Percentiles rank a stretch among this genome's conserved stretches.
Conservation (phyloP, 92 coral and sea anemone species). For the Micromussa lordhowensis region DNA sequence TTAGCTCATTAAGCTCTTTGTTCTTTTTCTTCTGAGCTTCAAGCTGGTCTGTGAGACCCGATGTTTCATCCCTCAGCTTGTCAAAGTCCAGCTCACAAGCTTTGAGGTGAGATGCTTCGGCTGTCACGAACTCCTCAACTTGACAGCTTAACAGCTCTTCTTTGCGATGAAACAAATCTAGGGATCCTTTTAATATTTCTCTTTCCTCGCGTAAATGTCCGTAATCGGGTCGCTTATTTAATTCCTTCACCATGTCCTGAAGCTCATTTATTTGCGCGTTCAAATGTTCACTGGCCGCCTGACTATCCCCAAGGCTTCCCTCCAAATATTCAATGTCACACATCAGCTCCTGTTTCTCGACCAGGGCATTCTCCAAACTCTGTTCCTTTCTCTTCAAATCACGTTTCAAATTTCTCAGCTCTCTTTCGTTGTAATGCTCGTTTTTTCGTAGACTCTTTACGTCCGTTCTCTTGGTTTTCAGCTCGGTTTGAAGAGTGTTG, state of each 20-base stretch:
- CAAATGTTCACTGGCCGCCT: conserved; percentile 2
- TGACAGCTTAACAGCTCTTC: background rate
- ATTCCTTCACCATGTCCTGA: background rate
- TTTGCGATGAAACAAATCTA: background rate
- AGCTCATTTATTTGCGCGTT: conserved; percentile 1
- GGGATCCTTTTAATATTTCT: conserved; percentile 10
- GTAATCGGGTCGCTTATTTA: background rate
- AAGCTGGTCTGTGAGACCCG: background rate
- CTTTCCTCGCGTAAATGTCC: conserved; percentile 6
- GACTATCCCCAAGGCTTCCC: background rate
- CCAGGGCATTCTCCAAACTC: background rate
- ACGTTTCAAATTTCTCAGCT: conserved; percentile 15
- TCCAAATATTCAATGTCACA: background rate
- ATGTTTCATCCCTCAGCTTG: background rate
- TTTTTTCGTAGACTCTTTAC: background rate
- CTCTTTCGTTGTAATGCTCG: conserved; percentile 29
- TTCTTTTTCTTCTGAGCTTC: background rate
- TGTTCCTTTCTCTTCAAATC: conserved; percentile 27
- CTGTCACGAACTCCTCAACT: background rate
- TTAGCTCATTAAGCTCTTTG: background rate
- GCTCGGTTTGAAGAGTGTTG: background rate
- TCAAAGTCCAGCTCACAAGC: background rate
- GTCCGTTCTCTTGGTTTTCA: background rate
- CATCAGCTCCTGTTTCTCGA: background rate
- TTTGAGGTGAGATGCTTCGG: background rate